phyloP scores from a whole-genome alignment of 2,888 invertebrate genomes.

The Actias luna region DNA sequence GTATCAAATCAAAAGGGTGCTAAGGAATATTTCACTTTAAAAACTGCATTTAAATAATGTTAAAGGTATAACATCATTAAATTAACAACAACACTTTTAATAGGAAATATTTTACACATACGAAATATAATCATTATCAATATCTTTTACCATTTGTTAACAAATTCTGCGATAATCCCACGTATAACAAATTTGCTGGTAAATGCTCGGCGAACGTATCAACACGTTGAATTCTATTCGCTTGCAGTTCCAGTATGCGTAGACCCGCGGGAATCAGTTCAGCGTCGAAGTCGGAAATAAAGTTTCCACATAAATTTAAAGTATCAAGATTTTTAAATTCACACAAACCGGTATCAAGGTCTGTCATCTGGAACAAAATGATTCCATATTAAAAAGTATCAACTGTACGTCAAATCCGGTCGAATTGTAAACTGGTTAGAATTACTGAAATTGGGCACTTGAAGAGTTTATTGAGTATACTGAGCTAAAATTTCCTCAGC shows the following conservation, averaged over 20 bases:
- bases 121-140: background rate
- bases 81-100: too few relatives aligned
- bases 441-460: too few relatives aligned
- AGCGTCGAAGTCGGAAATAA: slow-evolving; percentile 51
- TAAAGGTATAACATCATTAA: background rate
- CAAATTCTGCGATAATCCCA: slow-evolving; percentile 78
- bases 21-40: too few relatives aligned
- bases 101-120: background rate
- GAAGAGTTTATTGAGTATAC: too few relatives aligned
- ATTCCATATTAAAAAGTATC: background rate
- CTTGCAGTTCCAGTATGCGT: slow-evolving; percentile 72
- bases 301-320: slow-evolving; percentile 73
- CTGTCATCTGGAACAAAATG: slow-evolving; percentile 65
- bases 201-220: slow-evolving; percentile 48
- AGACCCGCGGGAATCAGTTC: slow-evolving; percentile 60
- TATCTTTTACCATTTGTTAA: slow-evolving; percentile 48
- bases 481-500: too few relatives aligned
- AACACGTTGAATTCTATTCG: slow-evolving; percentile 66
- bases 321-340: slow-evolving; percentile 63
- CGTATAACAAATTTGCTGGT: slow-evolving; percentile 66
- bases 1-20: too few relatives aligned
- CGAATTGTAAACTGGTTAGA: too few relatives aligned
- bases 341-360: slow-evolving; percentile 58
- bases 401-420: too few relatives aligned
- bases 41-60: background rate